phyloP scores from a whole-genome alignment of 1,140 invertebrate species.

The Bathynomus jamesi region DNA sequence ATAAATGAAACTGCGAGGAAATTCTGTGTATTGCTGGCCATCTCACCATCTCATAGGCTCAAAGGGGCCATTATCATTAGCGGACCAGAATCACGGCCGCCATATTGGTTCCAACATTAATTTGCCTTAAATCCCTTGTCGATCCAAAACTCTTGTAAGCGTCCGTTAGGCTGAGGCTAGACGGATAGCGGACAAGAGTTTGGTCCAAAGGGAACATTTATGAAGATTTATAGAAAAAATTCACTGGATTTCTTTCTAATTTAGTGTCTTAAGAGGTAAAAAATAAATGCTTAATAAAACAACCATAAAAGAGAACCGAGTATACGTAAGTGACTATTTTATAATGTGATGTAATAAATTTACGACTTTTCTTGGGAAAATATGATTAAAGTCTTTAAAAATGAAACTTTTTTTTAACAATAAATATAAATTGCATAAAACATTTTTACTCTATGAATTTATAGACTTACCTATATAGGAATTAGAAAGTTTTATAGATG shows the following conservation, averaged over 20 bases:
- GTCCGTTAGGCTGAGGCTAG: neutral
- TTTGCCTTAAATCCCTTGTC: constrained; percentile 32
- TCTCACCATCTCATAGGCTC: constrained; percentile 25
- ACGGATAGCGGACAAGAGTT: neutral
- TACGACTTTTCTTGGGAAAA: neutral
- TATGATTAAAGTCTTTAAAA: neutral
- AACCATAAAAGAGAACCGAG: neutral
- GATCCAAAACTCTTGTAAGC: constrained; percentile 12
- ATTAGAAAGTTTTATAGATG: neutral
- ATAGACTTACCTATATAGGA: neutral
- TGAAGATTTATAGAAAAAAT: constrained; percentile 1
- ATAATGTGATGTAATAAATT: too few relatives aligned
- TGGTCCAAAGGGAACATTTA: neutral
- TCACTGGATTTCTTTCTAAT: neutral
- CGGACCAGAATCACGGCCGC: constrained; percentile 29
- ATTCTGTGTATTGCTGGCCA: constrained; percentile 11
- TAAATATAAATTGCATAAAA: neutral
- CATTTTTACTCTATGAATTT: neutral
- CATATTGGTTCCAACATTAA: constrained; percentile 36
- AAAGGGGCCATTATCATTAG: constrained; percentile 33
- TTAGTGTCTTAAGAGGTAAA: neutral
- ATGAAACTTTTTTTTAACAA: neutral
- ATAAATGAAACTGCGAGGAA: constrained; percentile 12
- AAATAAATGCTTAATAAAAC: neutral
- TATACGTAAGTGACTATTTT: neutral